phyloP scores from a whole-genome alignment of 2,113 vertebrate genomes.

The Menidia beryllina region DNA sequence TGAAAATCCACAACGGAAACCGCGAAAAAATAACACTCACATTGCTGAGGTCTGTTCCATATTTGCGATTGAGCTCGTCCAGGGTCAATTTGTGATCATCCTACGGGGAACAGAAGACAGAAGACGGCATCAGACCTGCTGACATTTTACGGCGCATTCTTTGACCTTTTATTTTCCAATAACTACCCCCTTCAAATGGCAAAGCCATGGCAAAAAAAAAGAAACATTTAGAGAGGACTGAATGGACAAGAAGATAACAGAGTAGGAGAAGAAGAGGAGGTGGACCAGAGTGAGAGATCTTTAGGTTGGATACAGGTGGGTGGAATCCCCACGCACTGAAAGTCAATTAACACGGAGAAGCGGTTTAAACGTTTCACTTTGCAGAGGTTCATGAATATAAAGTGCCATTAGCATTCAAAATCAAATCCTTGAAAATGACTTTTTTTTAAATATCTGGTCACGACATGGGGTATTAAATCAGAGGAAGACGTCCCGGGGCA shows the following conservation, averaged over 20 bases:
- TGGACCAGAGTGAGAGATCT: background rate
- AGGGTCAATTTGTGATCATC: conserved; percentile 97
- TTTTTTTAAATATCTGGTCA: background rate
- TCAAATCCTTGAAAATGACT: too few relatives aligned
- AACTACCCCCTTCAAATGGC: background rate
- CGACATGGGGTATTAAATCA: background rate
- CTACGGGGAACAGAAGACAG: conserved; percentile 72
- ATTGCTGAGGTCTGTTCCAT: conserved; percentile 92
- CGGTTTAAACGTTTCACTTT: background rate
- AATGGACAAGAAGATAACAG: background rate
- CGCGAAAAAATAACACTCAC: conserved; percentile 76
- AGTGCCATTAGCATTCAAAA: too few relatives aligned
- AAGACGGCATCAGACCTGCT: conserved; percentile 25
- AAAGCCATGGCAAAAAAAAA: background rate
- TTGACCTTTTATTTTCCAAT: conserved; percentile 47
- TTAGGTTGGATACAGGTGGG: background rate
- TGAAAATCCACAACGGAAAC: too few relatives aligned
- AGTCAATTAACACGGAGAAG: background rate
- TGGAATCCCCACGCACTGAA: background rate
- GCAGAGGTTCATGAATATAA: too few relatives aligned
- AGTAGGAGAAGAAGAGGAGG: background rate
- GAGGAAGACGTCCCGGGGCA: conserved; percentile 1
- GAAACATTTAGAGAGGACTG: background rate
- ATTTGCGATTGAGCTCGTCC: conserved; percentile 96
- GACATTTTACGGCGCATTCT: conserved; percentile 46